phyloP scores from a whole-genome alignment of 2,888 invertebrate species.

The Ormyrus nitidulus region DNA sequence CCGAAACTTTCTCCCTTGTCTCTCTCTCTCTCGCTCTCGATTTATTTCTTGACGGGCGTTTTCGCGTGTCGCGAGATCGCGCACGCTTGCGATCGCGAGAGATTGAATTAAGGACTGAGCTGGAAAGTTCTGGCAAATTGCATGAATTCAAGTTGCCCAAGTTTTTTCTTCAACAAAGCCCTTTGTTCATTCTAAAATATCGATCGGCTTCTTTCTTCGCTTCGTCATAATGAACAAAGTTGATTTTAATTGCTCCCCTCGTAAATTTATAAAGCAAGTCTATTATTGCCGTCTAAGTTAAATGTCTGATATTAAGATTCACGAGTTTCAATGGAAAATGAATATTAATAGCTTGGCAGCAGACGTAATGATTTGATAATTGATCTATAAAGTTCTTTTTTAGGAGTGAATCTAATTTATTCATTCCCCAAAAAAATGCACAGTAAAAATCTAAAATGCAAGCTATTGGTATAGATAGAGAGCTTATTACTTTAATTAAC shows the following conservation, averaged over 20 bases:
- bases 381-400: too few species aligned
- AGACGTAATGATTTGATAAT: too few species aligned
- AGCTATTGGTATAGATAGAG: too few species aligned
- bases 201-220: conserved; percentile 15
- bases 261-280: conserved; percentile 17
- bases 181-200: conserved; percentile 21
- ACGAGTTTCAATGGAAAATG: background rate
- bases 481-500: too few species aligned
- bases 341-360: background rate
- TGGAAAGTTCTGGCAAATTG: conserved; percentile 42
- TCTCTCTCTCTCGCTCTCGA: conserved; percentile 11
- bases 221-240: conserved; percentile 9
- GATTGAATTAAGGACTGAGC: conserved; percentile 35
- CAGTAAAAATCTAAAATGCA: too few species aligned
- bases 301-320: background rate
- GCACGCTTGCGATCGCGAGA: conserved; percentile 7
- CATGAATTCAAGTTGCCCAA: conserved; percentile 4
- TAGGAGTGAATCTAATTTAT: too few species aligned
- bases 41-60: conserved; percentile 27
- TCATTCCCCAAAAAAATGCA: too few species aligned
- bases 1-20: background rate
- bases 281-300: background rate
- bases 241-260: conserved; percentile 23
- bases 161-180: background rate
- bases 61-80: conserved; percentile 23